Evolutionary conservation across 2,113 vertebrate species (phyloP), one percentile per base, ranked within the genome.

Genomic region (Pygoscelis adeliae): DNA sequence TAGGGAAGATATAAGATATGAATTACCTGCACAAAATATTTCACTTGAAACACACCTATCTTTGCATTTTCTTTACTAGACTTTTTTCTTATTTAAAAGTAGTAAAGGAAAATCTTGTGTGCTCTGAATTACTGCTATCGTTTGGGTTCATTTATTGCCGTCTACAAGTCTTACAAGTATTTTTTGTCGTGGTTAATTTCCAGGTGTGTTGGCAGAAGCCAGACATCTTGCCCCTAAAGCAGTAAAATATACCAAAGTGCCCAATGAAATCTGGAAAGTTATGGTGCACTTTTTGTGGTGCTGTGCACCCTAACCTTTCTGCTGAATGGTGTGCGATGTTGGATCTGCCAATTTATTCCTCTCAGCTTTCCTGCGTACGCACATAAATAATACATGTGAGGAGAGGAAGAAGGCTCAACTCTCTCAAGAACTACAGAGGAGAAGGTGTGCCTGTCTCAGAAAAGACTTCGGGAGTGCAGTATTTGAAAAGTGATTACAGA

Each of bases 371-470:
- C 30, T 91, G 65, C 2, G 1, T 81, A 44, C 50, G 81, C 63
- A 71, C 42, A 80, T 83, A 92, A 96, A 92, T 94, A 93, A 94
- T 74, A 66, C 38, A 89, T 83, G 32, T 74, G 38, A 92, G 17
- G 44, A 63, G 46, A 93, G 20, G 30, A 93, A 81, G 69, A 55
- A 38, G 9, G 47, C 83, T 89, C 47, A 73, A 40, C 13, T 3
- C 32, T 65, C 38, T 70, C 46, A 63, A 83, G 85, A 94, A 25
- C 32, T 89, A 81, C 72, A 87, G 38, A 83, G 38, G 30, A 66
- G 46, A 79, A 94, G 25, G 32, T 81, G 29, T 18, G 26, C 30
- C 26, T 62, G 22, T 47, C 76, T 93, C 76, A 79, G 53, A 69
- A 89, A 93, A 46, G 13, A 21, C 77, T 88, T 69, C 3, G 1